These are phyloP conservation scores for Drosophila limbata DNA, from an alignment of 2,888 invertebrate genomes.

Conservation along the genomic window DNA sequence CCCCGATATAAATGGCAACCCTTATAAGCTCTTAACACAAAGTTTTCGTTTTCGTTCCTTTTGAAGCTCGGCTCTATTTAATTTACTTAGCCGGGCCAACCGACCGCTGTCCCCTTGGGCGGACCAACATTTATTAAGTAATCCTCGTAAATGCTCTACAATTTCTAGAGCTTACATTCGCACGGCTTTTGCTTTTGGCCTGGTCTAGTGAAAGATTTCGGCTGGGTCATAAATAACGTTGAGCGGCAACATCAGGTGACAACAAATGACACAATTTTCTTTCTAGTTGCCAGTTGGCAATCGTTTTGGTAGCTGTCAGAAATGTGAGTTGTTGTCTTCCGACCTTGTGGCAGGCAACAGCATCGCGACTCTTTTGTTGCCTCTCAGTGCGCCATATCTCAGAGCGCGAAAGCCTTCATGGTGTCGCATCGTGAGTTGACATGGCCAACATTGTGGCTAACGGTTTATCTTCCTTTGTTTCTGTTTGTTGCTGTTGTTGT, in stretches of 20 bases:
- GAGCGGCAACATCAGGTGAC: constrained; percentile 51
- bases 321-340: constrained; percentile 58
- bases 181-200: constrained; percentile 8
- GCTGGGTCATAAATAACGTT: constrained; percentile 47
- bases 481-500: constrained; percentile 1
- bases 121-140: constrained; percentile 67
- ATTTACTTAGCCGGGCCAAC: constrained; percentile 39
- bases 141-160: constrained; percentile 64
- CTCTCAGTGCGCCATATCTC: constrained; percentile 5
- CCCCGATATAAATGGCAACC: constrained; percentile 56
- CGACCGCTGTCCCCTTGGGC: not conserved
- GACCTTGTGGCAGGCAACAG: constrained; percentile 48
- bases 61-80: constrained; percentile 51
- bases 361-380: constrained; percentile 14
- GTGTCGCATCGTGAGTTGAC: constrained; percentile 9
- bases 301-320: constrained; percentile 56
- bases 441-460: constrained; percentile 40
- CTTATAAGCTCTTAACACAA: constrained; percentile 64
- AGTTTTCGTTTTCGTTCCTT: constrained; percentile 41
- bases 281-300: constrained; percentile 55
- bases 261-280: constrained; percentile 65
- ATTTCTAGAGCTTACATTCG: constrained; percentile 57
- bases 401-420: constrained; percentile 3
- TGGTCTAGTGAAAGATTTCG: constrained; percentile 32
- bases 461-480: constrained; percentile 37